Evolutionary conservation across 2,797 vertebrate genomes (phyloP).

Genomic region (Takifugu ocellatus): DNA sequence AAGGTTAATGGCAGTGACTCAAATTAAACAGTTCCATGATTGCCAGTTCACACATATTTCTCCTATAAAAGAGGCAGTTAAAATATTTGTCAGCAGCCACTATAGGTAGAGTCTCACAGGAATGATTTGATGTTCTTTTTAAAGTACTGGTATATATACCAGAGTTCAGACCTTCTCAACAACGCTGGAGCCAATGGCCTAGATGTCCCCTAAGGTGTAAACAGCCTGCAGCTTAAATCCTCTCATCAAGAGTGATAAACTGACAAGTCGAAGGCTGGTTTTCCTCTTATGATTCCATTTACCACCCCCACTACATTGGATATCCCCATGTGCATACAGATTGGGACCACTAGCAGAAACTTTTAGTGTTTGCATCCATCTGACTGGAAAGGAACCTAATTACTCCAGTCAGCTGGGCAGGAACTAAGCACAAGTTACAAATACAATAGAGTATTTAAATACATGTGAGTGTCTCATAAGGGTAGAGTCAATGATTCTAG

Average conservation of each 20-base stretch:
- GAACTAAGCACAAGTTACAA: slow-evolving; percentile 18
- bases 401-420: slow-evolving; percentile 26
- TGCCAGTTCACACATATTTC: slow-evolving; percentile 4
- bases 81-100: slow-evolving; percentile 20
- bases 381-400: slow-evolving; percentile 34
- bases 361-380: slow-evolving; percentile 39
- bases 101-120: slow-evolving; percentile 19
- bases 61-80: background rate
- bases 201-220: slow-evolving; percentile 43
- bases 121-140: slow-evolving; percentile 28
- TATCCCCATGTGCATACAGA: slow-evolving; percentile 61
- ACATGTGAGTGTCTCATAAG: background rate
- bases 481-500: background rate
- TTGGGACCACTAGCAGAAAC: slow-evolving; percentile 41
- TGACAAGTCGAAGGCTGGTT: slow-evolving; percentile 60
- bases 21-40: slow-evolving; percentile 13
- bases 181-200: slow-evolving; percentile 28
- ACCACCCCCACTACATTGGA: slow-evolving; percentile 49
- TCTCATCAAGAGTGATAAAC: slow-evolving; percentile 45
- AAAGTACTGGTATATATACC: slow-evolving; percentile 7
- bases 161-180: slow-evolving; percentile 27
- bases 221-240: slow-evolving; percentile 50
- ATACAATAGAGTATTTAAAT: slow-evolving; percentile 12
- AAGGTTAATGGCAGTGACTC: slow-evolving; percentile 24
- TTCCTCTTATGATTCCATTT: slow-evolving; percentile 57